Conservation (phyloP, 2,888 invertebrate species). For the Pyrrhia umbra region DNA sequence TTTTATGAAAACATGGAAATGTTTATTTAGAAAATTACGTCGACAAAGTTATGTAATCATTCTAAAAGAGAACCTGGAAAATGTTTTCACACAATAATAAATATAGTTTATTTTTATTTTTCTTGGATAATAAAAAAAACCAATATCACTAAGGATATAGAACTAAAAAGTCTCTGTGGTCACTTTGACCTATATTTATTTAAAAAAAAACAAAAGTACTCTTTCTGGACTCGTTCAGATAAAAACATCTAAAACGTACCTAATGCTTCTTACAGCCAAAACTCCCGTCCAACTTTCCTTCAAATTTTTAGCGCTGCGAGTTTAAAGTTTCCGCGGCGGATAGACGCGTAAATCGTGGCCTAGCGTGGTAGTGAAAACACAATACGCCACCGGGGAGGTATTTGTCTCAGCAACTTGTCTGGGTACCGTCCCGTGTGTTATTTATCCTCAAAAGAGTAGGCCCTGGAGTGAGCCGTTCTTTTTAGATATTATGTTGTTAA, state of each 20-base stretch:
- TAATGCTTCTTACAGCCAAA: background rate
- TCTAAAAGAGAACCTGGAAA: background rate
- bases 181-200: background rate
- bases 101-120: too few species aligned
- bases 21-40: too few species aligned
- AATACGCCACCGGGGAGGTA: conserved; percentile 64
- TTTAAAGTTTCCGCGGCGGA: conserved; percentile 35
- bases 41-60: background rate
- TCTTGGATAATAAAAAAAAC: too few species aligned
- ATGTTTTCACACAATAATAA: too few species aligned
- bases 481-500: conserved; percentile 29
- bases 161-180: background rate
- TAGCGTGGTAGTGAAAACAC: conserved; percentile 50
- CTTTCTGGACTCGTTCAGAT: background rate
- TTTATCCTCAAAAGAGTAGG: conserved; percentile 57
- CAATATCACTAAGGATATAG: background rate
- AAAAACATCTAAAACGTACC: conserved; percentile 7
- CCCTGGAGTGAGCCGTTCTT: conserved; percentile 13
- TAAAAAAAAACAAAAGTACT: background rate
- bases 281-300: conserved; percentile 12
- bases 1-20: too few species aligned
- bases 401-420: conserved; percentile 64
- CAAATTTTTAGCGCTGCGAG: conserved; percentile 32
- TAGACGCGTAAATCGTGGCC: conserved; percentile 53
- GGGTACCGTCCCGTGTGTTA: conserved; percentile 47